Evolutionary conservation across 2,797 vertebrate genomes (phyloP).

Genomic region (Ibycter americanus): DNA sequence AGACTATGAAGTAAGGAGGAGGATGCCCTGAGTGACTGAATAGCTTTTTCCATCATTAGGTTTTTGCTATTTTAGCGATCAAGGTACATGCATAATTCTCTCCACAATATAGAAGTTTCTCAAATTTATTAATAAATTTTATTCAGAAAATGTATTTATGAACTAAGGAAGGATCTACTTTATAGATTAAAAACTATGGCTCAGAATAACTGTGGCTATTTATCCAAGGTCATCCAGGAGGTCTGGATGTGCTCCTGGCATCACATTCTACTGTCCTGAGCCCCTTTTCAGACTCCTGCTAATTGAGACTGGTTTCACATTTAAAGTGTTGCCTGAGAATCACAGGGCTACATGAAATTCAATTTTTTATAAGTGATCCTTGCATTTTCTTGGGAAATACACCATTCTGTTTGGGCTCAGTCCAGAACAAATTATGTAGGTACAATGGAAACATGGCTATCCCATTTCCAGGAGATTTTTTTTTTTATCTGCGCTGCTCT

Average conservation of each 20-base stretch:
- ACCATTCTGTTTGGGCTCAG: not conserved
- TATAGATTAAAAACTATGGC: not conserved
- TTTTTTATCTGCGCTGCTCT: constrained; percentile 37
- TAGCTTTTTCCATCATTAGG: not conserved
- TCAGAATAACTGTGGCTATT: not conserved
- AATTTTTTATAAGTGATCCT: not conserved
- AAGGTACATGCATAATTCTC: not conserved
- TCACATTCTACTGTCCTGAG: not conserved
- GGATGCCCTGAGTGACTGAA: not conserved
- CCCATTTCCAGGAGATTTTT: constrained; percentile 59
- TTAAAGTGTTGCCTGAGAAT: not conserved
- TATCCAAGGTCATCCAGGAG: not conserved
- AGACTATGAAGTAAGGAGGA: not conserved
- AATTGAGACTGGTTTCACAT: not conserved
- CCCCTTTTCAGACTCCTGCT: not conserved
- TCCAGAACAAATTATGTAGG: constrained; percentile 16
- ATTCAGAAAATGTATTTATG: not conserved
- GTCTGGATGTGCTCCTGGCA: not conserved
- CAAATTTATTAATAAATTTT: not conserved
- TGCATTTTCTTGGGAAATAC: not conserved
- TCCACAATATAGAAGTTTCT: not conserved
- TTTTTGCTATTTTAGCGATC: not conserved
- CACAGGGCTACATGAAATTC: not conserved
- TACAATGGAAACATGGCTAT: constrained; percentile 2
- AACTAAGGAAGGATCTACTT: not conserved